Percentiles rank a stretch among this genome's conserved stretches.
Conservation (phyloP, 1,140 invertebrate species). For the Aphaenogaster floridana region DNA sequence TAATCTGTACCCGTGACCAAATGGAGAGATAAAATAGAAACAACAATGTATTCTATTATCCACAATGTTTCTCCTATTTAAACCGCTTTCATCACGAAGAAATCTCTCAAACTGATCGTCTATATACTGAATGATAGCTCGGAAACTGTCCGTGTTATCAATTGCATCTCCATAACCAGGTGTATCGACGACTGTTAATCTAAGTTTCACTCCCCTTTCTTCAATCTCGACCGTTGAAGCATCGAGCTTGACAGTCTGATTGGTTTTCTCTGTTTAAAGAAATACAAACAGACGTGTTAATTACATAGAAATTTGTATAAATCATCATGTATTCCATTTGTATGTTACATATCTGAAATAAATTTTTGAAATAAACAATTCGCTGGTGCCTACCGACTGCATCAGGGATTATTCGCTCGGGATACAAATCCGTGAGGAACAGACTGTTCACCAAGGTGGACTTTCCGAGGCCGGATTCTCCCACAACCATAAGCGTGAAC, state of each 20-base stretch:
- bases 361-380: conserved; percentile 54
- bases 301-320: neutral
- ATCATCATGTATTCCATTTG: neutral
- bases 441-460: conserved; percentile 99
- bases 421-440: conserved; percentile 98
- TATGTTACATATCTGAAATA: conserved; percentile 23
- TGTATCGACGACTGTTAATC: conserved; percentile 97
- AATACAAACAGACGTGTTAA: conserved; percentile 7
- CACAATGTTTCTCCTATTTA: conserved; percentile 96
- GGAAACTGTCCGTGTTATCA: conserved; percentile 97
- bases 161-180: conserved; percentile 99
- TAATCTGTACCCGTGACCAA: conserved; percentile 95
- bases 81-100: conserved; percentile 95
- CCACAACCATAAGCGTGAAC: conserved; percentile 99
- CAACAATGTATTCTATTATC: conserved; percentile 98
- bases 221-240: conserved; percentile 98
- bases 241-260: conserved; percentile 96
- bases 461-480: conserved; percentile 98
- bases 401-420: conserved; percentile 95
- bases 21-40: conserved; percentile 99
- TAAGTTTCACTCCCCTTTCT: conserved; percentile 95
- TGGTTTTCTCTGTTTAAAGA: conserved; percentile 91
- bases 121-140: conserved; percentile 96
- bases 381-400: conserved; percentile 90
- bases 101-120: conserved; percentile 98